Conservation (phyloP, 2,888 invertebrate species). For the Parnassius glacialis region DNA sequence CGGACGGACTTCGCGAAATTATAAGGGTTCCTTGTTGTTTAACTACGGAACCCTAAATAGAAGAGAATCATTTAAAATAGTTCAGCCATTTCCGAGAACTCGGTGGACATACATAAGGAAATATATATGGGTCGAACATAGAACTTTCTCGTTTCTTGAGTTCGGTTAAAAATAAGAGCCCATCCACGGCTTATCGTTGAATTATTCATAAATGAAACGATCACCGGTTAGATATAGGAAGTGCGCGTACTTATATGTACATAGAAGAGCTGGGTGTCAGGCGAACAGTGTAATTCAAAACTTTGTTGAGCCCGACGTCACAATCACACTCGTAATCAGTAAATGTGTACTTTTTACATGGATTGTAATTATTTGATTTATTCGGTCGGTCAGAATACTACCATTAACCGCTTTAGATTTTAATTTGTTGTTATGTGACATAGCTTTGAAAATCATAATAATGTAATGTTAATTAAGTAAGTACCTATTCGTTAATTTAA, state of each 20-base stretch:
- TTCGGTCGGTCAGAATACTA: neutral
- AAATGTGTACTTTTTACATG: conserved; percentile 8
- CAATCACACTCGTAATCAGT: conserved; percentile 19
- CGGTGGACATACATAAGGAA: too few species aligned
- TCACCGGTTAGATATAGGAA: conserved; percentile 14
- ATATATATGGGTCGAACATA: too few species aligned
- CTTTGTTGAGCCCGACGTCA: conserved; percentile 19
- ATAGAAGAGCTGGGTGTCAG: conserved; percentile 16
- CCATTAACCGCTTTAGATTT: too few species aligned
- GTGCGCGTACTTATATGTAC: neutral
- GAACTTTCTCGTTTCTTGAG: too few species aligned
- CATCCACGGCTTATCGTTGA: conserved; percentile 9
- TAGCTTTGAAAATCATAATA: too few species aligned
- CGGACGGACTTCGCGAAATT: too few species aligned
- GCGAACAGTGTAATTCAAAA: conserved; percentile 35
- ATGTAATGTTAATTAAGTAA: too few species aligned
- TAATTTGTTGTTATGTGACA: too few species aligned
- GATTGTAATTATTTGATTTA: conserved; percentile 9
- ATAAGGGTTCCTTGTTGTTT: too few species aligned
- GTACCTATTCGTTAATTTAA: neutral
- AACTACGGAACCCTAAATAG: too few species aligned
- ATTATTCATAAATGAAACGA: conserved; percentile 23
- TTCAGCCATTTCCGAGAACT: too few species aligned
- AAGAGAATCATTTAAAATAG: too few species aligned
- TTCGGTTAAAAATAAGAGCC: conserved; percentile 2